These are phyloP conservation scores for Delichon dasypus DNA, from an alignment of 2,797 vertebrate genomes.

Conservation along the genomic window DNA sequence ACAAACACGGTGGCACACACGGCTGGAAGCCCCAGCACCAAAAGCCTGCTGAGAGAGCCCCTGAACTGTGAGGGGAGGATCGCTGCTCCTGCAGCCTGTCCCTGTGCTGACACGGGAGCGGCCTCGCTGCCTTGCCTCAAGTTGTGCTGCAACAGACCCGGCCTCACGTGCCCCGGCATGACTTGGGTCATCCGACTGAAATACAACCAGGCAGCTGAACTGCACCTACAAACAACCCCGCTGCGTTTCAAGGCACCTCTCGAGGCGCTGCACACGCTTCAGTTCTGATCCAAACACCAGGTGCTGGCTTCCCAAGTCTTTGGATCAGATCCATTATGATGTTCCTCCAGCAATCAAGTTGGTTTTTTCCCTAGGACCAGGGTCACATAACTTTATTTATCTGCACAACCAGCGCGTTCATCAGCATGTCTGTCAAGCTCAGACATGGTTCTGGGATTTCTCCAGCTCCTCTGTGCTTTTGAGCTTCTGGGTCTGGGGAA, in stretches of 20 bases:
- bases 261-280: not conserved
- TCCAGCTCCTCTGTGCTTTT: not conserved
- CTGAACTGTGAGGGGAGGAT: not conserved
- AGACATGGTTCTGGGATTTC: not conserved
- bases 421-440: not conserved
- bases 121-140: not conserved
- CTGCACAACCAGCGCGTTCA: not conserved
- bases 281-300: not conserved
- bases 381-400: not conserved
- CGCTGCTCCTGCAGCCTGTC: not conserved
- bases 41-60: not conserved
- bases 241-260: not conserved
- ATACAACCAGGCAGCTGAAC: not conserved
- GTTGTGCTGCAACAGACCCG: not conserved
- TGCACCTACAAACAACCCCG: not conserved
- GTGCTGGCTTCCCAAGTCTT: not conserved
- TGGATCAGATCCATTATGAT: not conserved
- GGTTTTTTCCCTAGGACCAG: not conserved
- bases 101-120: not conserved
- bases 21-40: accelerated
- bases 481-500: not conserved
- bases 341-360: not conserved
- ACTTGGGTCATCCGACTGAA: not conserved
- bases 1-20: not conserved
- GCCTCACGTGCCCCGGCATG: not conserved